phyloP scores from a whole-genome alignment of 1,140 invertebrate genomes.

The Heliconius hermathena region DNA sequence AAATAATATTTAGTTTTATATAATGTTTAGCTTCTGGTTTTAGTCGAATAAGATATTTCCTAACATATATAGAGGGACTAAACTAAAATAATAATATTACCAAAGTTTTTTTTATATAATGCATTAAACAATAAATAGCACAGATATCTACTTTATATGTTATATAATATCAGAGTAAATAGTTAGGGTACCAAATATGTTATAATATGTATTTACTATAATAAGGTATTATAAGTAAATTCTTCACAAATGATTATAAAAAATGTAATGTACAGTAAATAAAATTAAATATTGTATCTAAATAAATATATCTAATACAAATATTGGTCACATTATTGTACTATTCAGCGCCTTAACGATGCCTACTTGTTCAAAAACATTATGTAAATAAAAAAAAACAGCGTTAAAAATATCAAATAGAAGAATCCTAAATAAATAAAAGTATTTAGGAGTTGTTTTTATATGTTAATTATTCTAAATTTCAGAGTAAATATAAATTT shows the following conservation, averaged over 20 bases:
- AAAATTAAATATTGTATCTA: conserved; percentile 7
- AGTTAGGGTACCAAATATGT: neutral
- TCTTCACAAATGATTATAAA: conserved; percentile 20
- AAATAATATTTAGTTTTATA: neutral
- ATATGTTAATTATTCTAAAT: neutral
- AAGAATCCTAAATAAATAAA: neutral
- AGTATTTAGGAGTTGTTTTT: neutral
- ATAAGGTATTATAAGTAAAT: conserved; percentile 13
- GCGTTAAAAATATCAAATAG: conserved; percentile 7
- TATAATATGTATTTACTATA: neutral
- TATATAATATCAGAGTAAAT: conserved; percentile 2
- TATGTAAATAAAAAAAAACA: conserved; percentile 6
- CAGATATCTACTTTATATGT: neutral
- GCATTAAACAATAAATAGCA: conserved; percentile 1
- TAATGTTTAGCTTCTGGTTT: neutral
- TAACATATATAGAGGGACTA: neutral
- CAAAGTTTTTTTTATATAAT: neutral
- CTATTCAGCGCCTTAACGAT: conserved; percentile 55
- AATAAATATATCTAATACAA: conserved; percentile 36
- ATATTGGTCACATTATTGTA: conserved; percentile 69
- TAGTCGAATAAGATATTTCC: neutral
- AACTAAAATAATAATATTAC: neutral
- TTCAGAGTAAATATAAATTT: neutral
- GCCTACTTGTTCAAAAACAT: conserved; percentile 42
- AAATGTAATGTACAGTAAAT: conserved; percentile 14